phyloP scores from a whole-genome alignment of 2,797 vertebrate species.

The Chaetodon trifasciatus region DNA sequence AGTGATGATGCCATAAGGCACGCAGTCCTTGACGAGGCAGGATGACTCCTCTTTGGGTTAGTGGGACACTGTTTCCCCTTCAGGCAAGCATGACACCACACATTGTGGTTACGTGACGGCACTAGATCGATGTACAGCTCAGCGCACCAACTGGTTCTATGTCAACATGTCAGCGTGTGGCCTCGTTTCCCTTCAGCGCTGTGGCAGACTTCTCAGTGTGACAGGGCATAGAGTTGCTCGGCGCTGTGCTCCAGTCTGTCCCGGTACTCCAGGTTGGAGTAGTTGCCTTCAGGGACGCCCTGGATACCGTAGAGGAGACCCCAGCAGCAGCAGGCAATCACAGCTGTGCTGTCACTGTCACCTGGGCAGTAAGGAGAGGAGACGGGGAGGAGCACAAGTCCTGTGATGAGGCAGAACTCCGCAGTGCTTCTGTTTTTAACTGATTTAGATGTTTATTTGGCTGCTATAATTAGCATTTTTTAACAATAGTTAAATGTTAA shows the following conservation, averaged over 20 bases:
- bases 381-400: background rate
- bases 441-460: background rate
- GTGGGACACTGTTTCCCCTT: constrained; percentile 56
- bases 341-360: constrained; percentile 90
- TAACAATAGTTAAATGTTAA: background rate
- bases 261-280: constrained; percentile 86
- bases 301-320: constrained; percentile 83
- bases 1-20: constrained; percentile 3
- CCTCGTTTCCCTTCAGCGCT: constrained; percentile 39
- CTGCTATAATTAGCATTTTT: background rate
- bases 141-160: background rate
- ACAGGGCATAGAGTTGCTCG: constrained; percentile 80
- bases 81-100: constrained; percentile 51
- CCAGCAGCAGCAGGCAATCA: constrained; percentile 89
- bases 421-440: background rate
- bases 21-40: constrained; percentile 26
- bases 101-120: constrained; percentile 29
- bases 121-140: constrained; percentile 47
- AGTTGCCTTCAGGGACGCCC: constrained; percentile 85
- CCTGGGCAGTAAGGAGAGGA: constrained; percentile 70
- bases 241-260: constrained; percentile 82
- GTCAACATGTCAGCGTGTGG: constrained; percentile 29
- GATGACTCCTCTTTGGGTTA: constrained; percentile 58
- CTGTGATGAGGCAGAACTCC: background rate
- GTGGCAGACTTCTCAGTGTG: constrained; percentile 69